Conservation (phyloP, 2,113 vertebrate species). For the Barbus barbus region DNA sequence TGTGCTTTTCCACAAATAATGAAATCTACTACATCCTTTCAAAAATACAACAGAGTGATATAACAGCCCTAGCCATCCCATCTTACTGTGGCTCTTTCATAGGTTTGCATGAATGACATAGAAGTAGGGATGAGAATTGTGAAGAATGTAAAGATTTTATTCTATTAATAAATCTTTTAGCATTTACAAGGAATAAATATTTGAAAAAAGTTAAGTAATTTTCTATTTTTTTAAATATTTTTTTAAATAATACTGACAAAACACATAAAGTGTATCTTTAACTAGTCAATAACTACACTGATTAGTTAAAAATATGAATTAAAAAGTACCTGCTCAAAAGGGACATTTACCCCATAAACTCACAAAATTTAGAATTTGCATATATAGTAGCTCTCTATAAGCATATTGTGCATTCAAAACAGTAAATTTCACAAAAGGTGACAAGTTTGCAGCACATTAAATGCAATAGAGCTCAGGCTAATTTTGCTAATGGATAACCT, state of each 20-base stretch:
- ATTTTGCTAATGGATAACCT: slow-evolving; percentile 1
- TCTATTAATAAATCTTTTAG: neutral
- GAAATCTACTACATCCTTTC: neutral
- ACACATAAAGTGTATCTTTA: neutral
- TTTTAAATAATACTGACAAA: neutral
- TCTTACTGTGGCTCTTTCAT: neutral
- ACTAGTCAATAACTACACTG: neutral
- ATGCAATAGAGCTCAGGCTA: neutral
- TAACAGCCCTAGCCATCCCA: neutral
- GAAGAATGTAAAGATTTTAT: neutral
- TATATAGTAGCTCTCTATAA: neutral
- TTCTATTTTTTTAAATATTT: too few relatives aligned
- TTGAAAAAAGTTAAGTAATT: neutral
- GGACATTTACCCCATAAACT: too few relatives aligned
- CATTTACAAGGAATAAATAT: neutral
- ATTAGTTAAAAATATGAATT: neutral
- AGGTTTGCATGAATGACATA: neutral
- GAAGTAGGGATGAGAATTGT: neutral
- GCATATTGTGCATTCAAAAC: neutral
- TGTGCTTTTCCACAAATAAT: neutral
- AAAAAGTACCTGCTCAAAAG: too few relatives aligned
- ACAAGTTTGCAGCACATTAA: neutral
- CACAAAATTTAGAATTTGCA: too few relatives aligned
- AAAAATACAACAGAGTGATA: neutral
- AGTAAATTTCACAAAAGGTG: neutral